Evolutionary conservation across 2,888 invertebrate species (phyloP).

Genomic region (Hypomecis atomaria): DNA sequence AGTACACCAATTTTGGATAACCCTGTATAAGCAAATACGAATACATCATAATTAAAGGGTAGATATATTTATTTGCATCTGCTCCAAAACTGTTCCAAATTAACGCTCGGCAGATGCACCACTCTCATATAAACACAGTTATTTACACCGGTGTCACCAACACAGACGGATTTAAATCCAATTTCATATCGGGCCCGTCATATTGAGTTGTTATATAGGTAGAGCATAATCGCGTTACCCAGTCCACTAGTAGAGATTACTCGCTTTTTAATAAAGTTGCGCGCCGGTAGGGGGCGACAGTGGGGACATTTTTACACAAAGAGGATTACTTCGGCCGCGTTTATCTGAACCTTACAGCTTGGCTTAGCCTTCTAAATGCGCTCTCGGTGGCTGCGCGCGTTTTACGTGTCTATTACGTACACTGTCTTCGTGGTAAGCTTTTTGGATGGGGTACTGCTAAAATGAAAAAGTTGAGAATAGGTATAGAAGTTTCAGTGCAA

Average conservation of each 20-base stretch:
- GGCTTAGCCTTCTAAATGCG: slow-evolving; percentile 80
- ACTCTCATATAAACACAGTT: slow-evolving; percentile 3
- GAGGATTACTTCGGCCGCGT: slow-evolving; percentile 81
- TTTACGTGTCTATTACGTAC: slow-evolving; percentile 52
- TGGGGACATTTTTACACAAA: slow-evolving; percentile 84
- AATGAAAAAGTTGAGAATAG: background rate
- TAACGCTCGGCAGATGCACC: slow-evolving; percentile 41
- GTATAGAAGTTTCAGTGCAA: no score
- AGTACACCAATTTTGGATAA: no score
- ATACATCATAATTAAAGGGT: background rate
- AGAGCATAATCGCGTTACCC: slow-evolving; percentile 81
- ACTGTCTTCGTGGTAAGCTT: slow-evolving; percentile 23
- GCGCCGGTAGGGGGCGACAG: slow-evolving; percentile 69
- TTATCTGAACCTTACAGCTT: slow-evolving; percentile 83
- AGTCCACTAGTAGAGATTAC: slow-evolving; percentile 83
- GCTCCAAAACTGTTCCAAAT: slow-evolving; percentile 7
- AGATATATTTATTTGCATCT: background rate
- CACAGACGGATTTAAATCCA: slow-evolving; percentile 75
- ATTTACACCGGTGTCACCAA: slow-evolving; percentile 58
- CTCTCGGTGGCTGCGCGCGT: slow-evolving; percentile 70
- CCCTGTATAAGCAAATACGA: no score
- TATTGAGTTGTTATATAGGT: slow-evolving; percentile 81
- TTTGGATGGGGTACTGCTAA: background rate
- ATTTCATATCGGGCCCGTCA: slow-evolving; percentile 75
- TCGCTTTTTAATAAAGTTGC: slow-evolving; percentile 83